Evolutionary conservation across 1,140 invertebrate genomes (phyloP).

Genomic region (Achroia grisella): DNA sequence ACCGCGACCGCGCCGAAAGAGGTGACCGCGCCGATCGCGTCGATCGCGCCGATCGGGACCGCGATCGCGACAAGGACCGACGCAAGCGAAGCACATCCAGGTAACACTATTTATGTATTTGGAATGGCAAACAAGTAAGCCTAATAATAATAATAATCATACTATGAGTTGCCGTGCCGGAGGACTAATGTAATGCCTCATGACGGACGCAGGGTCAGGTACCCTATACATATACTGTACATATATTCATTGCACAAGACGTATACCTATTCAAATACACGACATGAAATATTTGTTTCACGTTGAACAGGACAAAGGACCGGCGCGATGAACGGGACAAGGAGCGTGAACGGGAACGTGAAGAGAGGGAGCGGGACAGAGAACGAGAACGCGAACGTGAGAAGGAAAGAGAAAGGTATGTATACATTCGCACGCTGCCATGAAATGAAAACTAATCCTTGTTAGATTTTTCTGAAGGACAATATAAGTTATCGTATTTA

Average conservation of each 20-base stretch:
- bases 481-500: neutral
- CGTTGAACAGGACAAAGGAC: slow-evolving; percentile 3
- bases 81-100: slow-evolving; percentile 6
- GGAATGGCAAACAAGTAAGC: no score
- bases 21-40: slow-evolving; percentile 23
- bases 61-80: slow-evolving; percentile 37
- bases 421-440: neutral
- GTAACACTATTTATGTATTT: slow-evolving; percentile 13
- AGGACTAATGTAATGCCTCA: no score
- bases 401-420: slow-evolving; percentile 34
- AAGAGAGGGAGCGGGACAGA: slow-evolving; percentile 25
- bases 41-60: slow-evolving; percentile 29
- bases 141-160: no score
- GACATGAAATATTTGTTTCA: slow-evolving; percentile 18
- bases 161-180: no score
- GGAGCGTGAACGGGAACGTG: slow-evolving; percentile 45
- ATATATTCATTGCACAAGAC: no score
- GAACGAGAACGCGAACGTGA: slow-evolving; percentile 65
- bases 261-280: no score
- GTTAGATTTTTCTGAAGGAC: no score
- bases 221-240: no score
- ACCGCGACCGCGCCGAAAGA: slow-evolving; percentile 11
- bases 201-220: no score
- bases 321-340: slow-evolving; percentile 4
- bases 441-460: no score